Evolutionary conservation across 64 coral and sea anemone species (phyloP).

Genomic region (Pachyseris speciosa): DNA sequence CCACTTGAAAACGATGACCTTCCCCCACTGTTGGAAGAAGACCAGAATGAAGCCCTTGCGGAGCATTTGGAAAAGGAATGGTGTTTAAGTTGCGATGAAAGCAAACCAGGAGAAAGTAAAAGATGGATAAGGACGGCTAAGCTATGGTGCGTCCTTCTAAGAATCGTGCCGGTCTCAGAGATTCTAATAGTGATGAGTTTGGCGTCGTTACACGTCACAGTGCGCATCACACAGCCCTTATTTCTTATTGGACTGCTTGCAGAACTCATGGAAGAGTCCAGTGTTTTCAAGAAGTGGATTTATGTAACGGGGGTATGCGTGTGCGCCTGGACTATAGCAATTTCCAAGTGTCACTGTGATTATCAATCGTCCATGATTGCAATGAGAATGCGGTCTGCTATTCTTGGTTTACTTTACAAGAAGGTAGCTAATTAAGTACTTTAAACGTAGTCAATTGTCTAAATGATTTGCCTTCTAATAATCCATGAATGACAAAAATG

Average conservation of each 20-base stretch:
- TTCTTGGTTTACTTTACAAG: background rate
- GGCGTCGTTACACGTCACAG: background rate
- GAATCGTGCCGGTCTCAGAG: background rate
- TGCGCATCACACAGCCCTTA: background rate
- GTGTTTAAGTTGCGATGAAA: background rate
- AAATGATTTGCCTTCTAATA: too few relatives aligned
- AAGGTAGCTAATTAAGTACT: background rate
- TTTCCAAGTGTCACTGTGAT: background rate
- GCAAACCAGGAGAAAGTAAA: background rate
- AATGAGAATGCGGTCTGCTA: background rate
- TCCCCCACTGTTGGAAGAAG: background rate
- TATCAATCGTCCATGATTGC: background rate
- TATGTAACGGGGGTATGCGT: background rate
- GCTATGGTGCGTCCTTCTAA: background rate
- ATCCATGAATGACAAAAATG: too few relatives aligned
- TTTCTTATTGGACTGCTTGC: background rate
- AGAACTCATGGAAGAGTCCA: background rate
- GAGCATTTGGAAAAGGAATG: background rate
- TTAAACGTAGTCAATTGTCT: too few relatives aligned
- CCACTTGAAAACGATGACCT: constrained; percentile 4
- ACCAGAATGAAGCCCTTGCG: background rate
- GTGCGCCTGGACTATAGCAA: background rate
- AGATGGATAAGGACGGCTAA: background rate
- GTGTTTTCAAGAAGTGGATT: background rate
- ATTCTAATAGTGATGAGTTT: background rate